A percentile compares a stretch with the other conserved stretches of the same genome.
Evolutionary conservation across 2,888 invertebrate genomes (phyloP).

Genomic region (Theretra japonica): DNA sequence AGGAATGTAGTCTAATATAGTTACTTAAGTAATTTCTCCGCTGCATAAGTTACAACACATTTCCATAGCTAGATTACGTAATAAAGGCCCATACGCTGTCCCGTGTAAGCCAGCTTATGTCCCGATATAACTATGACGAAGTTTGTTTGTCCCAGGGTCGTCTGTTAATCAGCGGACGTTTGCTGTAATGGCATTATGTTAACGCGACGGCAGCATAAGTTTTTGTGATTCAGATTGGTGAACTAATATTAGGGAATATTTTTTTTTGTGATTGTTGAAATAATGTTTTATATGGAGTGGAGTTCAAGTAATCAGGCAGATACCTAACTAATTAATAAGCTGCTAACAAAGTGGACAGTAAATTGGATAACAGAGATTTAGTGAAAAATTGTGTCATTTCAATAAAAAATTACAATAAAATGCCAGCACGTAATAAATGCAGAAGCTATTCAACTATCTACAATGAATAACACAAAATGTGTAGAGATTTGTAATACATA

Average conservation of each 20-base stretch:
- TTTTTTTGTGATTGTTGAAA: background rate
- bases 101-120: constrained; percentile 27
- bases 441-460: too few species aligned
- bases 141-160: constrained; percentile 23
- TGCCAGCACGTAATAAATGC: too few species aligned
- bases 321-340: too few species aligned
- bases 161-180: constrained; percentile 16
- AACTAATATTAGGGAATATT: background rate
- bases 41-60: constrained; percentile 22
- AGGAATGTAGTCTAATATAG: constrained; percentile 9
- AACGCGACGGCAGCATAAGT: background rate
- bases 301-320: too few species aligned
- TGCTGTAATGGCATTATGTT: constrained; percentile 19
- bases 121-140: constrained; percentile 22
- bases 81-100: constrained; percentile 22
- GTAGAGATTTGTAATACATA: too few species aligned
- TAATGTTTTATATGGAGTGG: too few species aligned
- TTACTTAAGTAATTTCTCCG: constrained; percentile 17
- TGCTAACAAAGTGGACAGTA: background rate
- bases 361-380: too few species aligned
- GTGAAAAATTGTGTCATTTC: too few species aligned
- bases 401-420: too few species aligned
- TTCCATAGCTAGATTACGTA: constrained; percentile 23
- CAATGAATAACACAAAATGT: too few species aligned
- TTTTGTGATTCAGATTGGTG: constrained; percentile 7